These are phyloP conservation scores for Ceratosolen fusciceps DNA, from an alignment of 1,140 invertebrate species.

Conservation along the genomic window DNA sequence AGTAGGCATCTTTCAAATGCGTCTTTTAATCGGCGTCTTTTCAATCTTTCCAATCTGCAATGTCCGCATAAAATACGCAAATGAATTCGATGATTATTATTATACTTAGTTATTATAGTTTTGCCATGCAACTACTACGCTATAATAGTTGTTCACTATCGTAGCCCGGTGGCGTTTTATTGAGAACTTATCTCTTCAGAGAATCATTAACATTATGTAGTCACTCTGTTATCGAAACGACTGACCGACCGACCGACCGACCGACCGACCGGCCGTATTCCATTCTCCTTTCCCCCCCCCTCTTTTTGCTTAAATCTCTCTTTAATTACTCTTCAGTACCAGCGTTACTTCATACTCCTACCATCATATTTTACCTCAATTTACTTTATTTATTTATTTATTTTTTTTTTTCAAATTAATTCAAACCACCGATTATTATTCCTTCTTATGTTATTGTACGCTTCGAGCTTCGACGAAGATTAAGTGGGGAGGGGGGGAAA, in stretches of 20 bases:
- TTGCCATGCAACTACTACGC: slow-evolving; percentile 59
- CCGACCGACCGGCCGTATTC: slow-evolving; percentile 53
- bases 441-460: neutral
- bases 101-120: neutral
- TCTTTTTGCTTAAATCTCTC: slow-evolving; percentile 69
- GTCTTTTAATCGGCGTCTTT: neutral
- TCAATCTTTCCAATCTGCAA: neutral
- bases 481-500: neutral
- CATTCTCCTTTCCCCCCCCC: slow-evolving; percentile 65
- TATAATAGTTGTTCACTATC: too few relatives aligned
- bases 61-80: slow-evolving; percentile 4
- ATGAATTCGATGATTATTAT: slow-evolving; percentile 8
- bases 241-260: slow-evolving; percentile 54
- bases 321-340: slow-evolving; percentile 32
- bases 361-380: neutral
- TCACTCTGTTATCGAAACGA: slow-evolving; percentile 46
- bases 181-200: slow-evolving; percentile 65
- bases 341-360: neutral
- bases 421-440: slow-evolving; percentile 17
- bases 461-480: neutral
- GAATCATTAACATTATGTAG: neutral
- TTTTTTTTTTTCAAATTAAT: neutral
- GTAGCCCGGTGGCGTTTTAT: slow-evolving; percentile 72
- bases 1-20: slow-evolving; percentile 15
- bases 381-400: neutral